Percentiles rank a stretch among this genome's conserved stretches.
phyloP scores from a whole-genome alignment of 2,888 invertebrate species.

The Drosophila nr. fundita region DNA sequence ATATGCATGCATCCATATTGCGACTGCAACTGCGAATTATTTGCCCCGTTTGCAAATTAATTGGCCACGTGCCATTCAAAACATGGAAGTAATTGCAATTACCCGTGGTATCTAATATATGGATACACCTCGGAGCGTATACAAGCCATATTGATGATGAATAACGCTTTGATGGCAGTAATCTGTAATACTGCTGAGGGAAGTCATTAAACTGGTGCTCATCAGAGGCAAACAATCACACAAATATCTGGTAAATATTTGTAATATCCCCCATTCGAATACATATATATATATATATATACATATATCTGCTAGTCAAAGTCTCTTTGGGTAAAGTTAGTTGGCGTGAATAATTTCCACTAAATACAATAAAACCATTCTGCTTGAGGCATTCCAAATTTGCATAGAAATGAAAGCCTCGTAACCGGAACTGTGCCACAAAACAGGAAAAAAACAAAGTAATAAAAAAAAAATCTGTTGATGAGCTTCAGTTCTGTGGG shows the following conservation, averaged over 20 bases:
- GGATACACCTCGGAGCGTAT: background rate
- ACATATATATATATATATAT: background rate
- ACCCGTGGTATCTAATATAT: background rate
- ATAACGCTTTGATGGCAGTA: constrained; percentile 32
- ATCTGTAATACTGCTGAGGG: too few species aligned
- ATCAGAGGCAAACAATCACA: constrained; percentile 28
- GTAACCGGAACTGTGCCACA: constrained; percentile 75
- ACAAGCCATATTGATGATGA: background rate
- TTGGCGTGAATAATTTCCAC: constrained; percentile 78
- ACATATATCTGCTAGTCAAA: constrained; percentile 15
- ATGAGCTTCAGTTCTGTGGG: constrained; percentile 61
- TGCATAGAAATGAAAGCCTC: constrained; percentile 78
- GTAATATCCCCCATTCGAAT: background rate
- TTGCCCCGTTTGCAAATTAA: constrained; percentile 57
- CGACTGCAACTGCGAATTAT: constrained; percentile 49
- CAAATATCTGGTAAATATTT: constrained; percentile 13
- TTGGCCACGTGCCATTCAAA: constrained; percentile 6
- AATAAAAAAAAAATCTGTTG: constrained; percentile 45
- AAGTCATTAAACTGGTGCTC: constrained; percentile 34
- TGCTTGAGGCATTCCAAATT: constrained; percentile 71
- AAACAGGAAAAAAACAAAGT: constrained; percentile 40
- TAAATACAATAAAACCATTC: constrained; percentile 78
- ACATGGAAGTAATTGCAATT: constrained; percentile 50
- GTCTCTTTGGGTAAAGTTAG: constrained; percentile 48
- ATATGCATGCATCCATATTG: constrained; percentile 13